Percentiles rank a stretch among this genome's conserved stretches.
Conservation (phyloP, 1,140 invertebrate genomes). For the Drosophila kanapiae region DNA sequence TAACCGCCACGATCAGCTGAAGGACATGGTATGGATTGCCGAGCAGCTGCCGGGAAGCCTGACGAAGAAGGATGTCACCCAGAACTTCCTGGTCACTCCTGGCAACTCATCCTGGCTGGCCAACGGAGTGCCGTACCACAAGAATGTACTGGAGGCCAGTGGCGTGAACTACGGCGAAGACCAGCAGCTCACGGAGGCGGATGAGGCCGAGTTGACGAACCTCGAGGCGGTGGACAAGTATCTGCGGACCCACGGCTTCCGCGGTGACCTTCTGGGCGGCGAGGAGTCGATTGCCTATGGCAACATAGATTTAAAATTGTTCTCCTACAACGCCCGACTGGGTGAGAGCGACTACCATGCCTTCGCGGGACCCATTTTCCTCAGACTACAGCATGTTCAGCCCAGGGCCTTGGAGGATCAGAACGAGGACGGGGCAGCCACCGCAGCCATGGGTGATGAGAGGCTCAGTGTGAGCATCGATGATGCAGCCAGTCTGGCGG, state of each 20-base stretch:
- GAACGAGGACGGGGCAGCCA: constrained; percentile 8
- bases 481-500: constrained; percentile 64
- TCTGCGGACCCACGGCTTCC: constrained; percentile 74
- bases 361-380: constrained; percentile 81
- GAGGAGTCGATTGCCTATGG: constrained; percentile 83
- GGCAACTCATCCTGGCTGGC: constrained; percentile 91
- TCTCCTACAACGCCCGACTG: constrained; percentile 76
- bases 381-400: constrained; percentile 72
- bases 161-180: constrained; percentile 84
- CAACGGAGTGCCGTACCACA: constrained; percentile 92
- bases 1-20: constrained; percentile 84
- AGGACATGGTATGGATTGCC: constrained; percentile 90
- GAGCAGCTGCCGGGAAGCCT: constrained; percentile 93
- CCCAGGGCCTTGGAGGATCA: constrained; percentile 41
- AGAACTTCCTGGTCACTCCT: constrained; percentile 86
- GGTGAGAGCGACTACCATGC: constrained; percentile 81
- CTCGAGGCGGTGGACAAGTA: constrained; percentile 75
- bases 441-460: constrained; percentile 65
- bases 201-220: constrained; percentile 68
- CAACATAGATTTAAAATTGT: constrained; percentile 84
- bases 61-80: constrained; percentile 89
- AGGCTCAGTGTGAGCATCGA: constrained; percentile 70
- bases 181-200: constrained; percentile 86
- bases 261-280: constrained; percentile 80
- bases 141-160: constrained; percentile 86